Percentiles rank a stretch among this genome's conserved stretches.
Conservation (phyloP, 2,888 invertebrate species). For the Nephrotoma appendiculata region DNA sequence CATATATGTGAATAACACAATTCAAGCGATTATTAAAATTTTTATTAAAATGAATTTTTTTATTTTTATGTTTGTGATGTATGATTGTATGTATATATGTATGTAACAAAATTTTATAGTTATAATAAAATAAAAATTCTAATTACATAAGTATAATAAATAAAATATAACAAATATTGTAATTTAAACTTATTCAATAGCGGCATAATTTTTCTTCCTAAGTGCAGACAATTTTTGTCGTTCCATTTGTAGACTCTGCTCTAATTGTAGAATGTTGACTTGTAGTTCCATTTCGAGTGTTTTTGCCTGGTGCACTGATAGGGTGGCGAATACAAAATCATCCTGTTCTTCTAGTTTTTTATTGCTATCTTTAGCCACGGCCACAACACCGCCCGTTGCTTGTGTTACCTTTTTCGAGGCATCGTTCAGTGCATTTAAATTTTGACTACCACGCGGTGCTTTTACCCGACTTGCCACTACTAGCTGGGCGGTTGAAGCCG, state of each 20-base stretch:
- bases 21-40: neutral
- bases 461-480: constrained; percentile 95
- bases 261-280: constrained; percentile 84
- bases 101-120: neutral
- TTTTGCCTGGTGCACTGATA: constrained; percentile 89
- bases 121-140: neutral
- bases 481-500: constrained; percentile 90
- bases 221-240: constrained; percentile 71
- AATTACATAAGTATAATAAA: neutral
- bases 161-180: neutral
- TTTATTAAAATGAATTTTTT: neutral
- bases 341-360: constrained; percentile 79
- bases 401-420: constrained; percentile 83
- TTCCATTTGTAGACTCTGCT: constrained; percentile 80
- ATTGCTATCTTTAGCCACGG: constrained; percentile 80
- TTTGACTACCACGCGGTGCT: constrained; percentile 68
- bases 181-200: neutral
- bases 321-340: constrained; percentile 74
- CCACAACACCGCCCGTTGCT: constrained; percentile 85
- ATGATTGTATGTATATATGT: neutral
- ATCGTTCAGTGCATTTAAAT: constrained; percentile 62
- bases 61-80: neutral
- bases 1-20: neutral
- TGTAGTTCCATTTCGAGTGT: constrained; percentile 95
- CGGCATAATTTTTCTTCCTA: constrained; percentile 75